Evolutionary conservation across 2,888 invertebrate species (phyloP), one percentile per base, ranked within the genome.

Genomic region (Stenoptilia bipunctidactyla): DNA sequence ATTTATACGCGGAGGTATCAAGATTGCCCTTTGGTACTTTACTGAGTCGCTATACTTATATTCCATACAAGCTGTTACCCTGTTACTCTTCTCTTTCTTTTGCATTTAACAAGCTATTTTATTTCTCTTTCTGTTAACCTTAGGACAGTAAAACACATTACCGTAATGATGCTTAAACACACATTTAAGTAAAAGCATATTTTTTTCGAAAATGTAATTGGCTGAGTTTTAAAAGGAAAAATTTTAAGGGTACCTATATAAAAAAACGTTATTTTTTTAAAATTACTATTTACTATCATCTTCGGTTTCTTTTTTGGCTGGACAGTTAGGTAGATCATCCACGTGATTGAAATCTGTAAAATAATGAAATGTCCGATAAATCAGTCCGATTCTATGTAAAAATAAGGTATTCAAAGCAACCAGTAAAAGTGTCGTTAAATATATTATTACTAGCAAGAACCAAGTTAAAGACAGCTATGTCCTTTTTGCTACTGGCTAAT

Each of bases 81-180:
- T 38, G 20, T 59, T 62, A 52, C 39, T 53, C 46, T 41, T 76
- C 73, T 50, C 55, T 5, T 42, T 75, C 64, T 36, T 45, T 48
- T 66, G 51, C 66, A 65, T 68, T 63, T 69, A 62, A 80, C 80
- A 20, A 20, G 20, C 8, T 20, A 20, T 20, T 20, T 20, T 20
- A 8, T 8, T 5, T 20, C 20, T 8, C 20, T 20, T 20, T 20
- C 8, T 8, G 8, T 20, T 8, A 20, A 20, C 20, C 8, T 82
- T 80, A 80, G 72, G 60, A 66, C 61, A 50, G 54, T 66, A 68
- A 20, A 20, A 8, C 61, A 68, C 68, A 77, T 80, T 77, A 79
- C 74, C 54, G 77, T 83, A 82, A 83, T 82, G 75, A 80, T 79
- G 80, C 76, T 73, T 79, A 79, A 80, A 80, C 71, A 80, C 79